Conservation (phyloP, 2,888 invertebrate genomes). For the Trypoxylon attenuatum region DNA sequence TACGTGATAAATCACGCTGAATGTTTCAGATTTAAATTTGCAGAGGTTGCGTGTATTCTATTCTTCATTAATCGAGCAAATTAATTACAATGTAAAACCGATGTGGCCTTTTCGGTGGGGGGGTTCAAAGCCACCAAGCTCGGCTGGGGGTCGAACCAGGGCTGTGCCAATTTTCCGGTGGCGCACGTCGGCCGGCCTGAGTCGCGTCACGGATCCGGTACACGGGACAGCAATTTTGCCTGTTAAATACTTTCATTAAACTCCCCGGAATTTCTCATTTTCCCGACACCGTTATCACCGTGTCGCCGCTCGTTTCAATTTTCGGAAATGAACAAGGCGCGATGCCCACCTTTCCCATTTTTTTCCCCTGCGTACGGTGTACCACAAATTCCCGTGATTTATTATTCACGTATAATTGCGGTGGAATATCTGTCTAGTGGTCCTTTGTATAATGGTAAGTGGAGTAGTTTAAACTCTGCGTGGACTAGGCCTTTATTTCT, state of each 20-base stretch:
- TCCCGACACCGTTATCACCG: constrained; percentile 43
- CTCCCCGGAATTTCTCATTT: constrained; percentile 58
- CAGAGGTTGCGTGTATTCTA: too few relatives aligned
- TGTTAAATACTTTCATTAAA: constrained; percentile 64
- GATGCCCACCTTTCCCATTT: constrained; percentile 1
- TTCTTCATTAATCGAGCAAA: too few relatives aligned
- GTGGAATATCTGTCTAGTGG: too few relatives aligned
- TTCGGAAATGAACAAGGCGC: constrained; percentile 40
- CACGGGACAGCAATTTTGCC: constrained; percentile 46
- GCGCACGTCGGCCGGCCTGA: constrained; percentile 5
- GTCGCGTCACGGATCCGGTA: constrained; percentile 5
- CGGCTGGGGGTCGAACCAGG: too few relatives aligned
- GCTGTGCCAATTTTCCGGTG: constrained; percentile 35
- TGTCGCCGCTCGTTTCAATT: constrained; percentile 39
- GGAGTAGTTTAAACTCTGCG: too few relatives aligned
- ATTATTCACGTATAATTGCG: neutral
- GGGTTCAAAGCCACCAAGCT: too few relatives aligned
- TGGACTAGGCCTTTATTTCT: too few relatives aligned
- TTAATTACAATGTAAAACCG: too few relatives aligned
- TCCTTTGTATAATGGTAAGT: too few relatives aligned
- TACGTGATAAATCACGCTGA: too few relatives aligned
- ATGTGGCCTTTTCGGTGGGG: too few relatives aligned
- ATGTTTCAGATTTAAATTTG: too few relatives aligned
- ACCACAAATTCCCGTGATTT: neutral
- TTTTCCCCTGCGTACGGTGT: neutral